Evolutionary conservation across 2,888 invertebrate genomes (phyloP), one percentile per base, ranked within the genome.

Genomic region (Cephus spinipes): DNA sequence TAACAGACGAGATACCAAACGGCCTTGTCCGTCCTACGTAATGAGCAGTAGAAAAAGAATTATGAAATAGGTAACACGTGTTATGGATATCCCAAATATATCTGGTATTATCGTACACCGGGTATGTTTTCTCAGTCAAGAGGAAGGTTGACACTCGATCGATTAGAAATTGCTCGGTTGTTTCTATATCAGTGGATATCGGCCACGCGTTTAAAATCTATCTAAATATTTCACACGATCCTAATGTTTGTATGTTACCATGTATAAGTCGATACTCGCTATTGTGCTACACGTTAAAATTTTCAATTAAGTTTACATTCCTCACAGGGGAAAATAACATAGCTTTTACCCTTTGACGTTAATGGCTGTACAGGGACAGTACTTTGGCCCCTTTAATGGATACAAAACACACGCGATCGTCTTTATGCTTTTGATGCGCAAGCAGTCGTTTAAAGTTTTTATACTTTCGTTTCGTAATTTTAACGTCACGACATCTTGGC

Each of bases 1-100:
- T 83, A 82, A 83, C 34, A 77, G 77, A 75, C 76, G 79, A 78
- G 78, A 73, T 79, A 69, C 36, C 12, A 73, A 68, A 73, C 71
- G 77, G 77, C 76, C 55, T 23, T 23, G 55, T 55, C 55, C 55
- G 9, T 6, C 23, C 55, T 23, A 55, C 55, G 55, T 55, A 55
- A 55, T 55, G 23, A 9, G 9, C 23, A 55, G 55, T 23, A 23
- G 23, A 55, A 55, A 40, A 55, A 9, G 6, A 55, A 23, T 55
- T 23, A 23, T 55, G 55, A 55, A 55, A 23, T 55, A 55, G 23
- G 55, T 55, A 55, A 23, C 55, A 55, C 55, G 23, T 55, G 55
- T 9, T 55, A 23, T 55, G 4, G 55, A 55, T 23, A 55, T 40
- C 40, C 4, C 4, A 4, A 40, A 32, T 32, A 9, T 23, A 23